Base-by-base conservation (phyloP, 2,797 vertebrate species). In the Argyrosomus regius region DNA sequence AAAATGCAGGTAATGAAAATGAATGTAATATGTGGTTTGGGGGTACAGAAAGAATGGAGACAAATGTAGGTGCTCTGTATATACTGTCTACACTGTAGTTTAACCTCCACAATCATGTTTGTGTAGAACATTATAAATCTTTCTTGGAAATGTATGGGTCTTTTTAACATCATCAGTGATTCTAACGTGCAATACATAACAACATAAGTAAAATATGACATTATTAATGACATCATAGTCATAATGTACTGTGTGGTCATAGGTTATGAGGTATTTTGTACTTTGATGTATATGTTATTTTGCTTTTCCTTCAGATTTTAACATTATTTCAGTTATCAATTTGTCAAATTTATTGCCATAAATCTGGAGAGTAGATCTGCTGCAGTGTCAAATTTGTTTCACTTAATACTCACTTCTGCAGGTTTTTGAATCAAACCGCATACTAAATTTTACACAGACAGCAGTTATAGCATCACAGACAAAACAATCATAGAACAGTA, bases 11-110 rank as follows among this genome's bases (percentile, higher is more conserved):
- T 53, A 3, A 68, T 20, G 18, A 48, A 17, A 52, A 28, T 48
- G 11, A 67, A 73, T 68, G 3, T 72, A 70, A 31, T 43, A 41
- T 52, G 20, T 72, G 26, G 22, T 46, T 57, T 68, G 35, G 1
- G 17, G 61, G 17, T 12, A 26, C n/a, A 26, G 10, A 66, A 56
- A 22, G 17, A 28, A 11, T 20, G 14, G 13, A 61, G 7, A 20
- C 22, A 50, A 26, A 58, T 41, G 4, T 17, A 12, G 5, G 18
- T 20, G 3, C 31, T 63, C 8, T 56, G 57, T 53, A 12, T 41
- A 49, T 10, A 57, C 62, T 59, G 26, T 54, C 28, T 17, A 67
- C 13, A 66, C 28, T 22, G 14, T 7, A 31, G 35, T 11, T 13
- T 18, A 52, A 68, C 11, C 1, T 20, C 5, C 18, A 18, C 31